Evolutionary conservation across 2,797 vertebrate genomes (phyloP), one percentile per base, ranked within the genome.

Genomic region (Sebastes baramenuke): DNA sequence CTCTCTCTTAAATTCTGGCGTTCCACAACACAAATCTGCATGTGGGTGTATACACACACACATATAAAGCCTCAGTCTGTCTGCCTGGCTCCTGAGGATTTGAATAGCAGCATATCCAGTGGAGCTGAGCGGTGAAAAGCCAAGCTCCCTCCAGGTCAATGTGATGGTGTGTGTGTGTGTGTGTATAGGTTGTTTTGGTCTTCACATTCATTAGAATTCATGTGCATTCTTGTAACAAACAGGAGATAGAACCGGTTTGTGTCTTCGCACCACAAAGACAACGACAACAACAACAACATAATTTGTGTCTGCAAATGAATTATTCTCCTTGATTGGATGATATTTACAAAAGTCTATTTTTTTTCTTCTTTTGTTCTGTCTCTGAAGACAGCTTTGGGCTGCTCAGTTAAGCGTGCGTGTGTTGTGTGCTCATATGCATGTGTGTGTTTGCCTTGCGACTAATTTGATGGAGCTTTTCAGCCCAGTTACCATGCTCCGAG

Each of bases 241-340:
- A 77, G 4, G 27, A 85, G 77, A 84, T 75, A 60, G 66, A 90
- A 75, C 49, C 25, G 5, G 54, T 75, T 80, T 80, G 70, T 71
- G 79, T 84, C 83, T 87, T 81, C 75, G 76, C 79, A 24, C 36
- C 38, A 69, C 84, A 77, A 52, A 30, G 46, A 86, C 69, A 79
- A 86, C 36, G 36, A 38, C 73, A 74, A 85, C 66, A 87, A 87
- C 81, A 88, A 80, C 84, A 91, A 83, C 72, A 91, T 88, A 77
- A 89, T 90, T 85, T 92, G 75, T 79, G 72, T 80, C 75, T 77
- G 75, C 87, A 89, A 76, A 93, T 95, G 86, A 94, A 94, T 94
- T 87, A 94, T 94, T 95, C 87, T 66, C 64, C 81, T 93, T 93
- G 88, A 93, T 92, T 90, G 83, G 78, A 34, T 72, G 69, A 81